Conservation (phyloP, 2,888 invertebrate species). For the Microctonus hyperodae region DNA sequence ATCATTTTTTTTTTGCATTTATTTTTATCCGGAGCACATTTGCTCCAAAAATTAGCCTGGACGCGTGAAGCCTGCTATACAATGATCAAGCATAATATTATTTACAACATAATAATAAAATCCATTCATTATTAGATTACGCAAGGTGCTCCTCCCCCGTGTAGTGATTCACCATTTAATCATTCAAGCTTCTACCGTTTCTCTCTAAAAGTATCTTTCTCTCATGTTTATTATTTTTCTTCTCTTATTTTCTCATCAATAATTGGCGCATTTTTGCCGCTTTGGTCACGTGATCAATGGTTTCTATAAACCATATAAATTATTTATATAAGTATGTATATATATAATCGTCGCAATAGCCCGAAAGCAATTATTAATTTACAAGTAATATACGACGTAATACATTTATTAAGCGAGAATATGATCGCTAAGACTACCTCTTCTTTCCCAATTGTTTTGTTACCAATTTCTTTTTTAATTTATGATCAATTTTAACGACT, state of each 20-base stretch:
- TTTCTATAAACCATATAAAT: constrained; percentile 8
- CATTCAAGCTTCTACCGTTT: constrained; percentile 20
- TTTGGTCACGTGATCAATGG: constrained; percentile 28
- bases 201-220: constrained; percentile 18
- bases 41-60: constrained; percentile 29
- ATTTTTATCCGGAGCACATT: constrained; percentile 21
- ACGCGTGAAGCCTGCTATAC: constrained; percentile 39
- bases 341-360: not conserved
- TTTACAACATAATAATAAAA: constrained; percentile 36
- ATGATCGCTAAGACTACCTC: constrained; percentile 59
- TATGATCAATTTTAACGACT: constrained; percentile 53
- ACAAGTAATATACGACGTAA: constrained; percentile 30
- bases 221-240: constrained; percentile 8
- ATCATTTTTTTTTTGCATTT: not conserved
- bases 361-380: constrained; percentile 27
- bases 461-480: constrained; percentile 53
- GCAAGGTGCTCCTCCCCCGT: constrained; percentile 16
- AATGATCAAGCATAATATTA: constrained; percentile 43
- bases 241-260: constrained; percentile 23
- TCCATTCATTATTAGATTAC: constrained; percentile 18
- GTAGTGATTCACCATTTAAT: not conserved
- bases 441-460: constrained; percentile 58
- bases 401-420: constrained; percentile 35
- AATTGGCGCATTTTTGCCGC: constrained; percentile 31
- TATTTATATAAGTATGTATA: not conserved